Evolutionary conservation across 2,113 vertebrate species (phyloP).

Genomic region (Clarias batrachus): DNA sequence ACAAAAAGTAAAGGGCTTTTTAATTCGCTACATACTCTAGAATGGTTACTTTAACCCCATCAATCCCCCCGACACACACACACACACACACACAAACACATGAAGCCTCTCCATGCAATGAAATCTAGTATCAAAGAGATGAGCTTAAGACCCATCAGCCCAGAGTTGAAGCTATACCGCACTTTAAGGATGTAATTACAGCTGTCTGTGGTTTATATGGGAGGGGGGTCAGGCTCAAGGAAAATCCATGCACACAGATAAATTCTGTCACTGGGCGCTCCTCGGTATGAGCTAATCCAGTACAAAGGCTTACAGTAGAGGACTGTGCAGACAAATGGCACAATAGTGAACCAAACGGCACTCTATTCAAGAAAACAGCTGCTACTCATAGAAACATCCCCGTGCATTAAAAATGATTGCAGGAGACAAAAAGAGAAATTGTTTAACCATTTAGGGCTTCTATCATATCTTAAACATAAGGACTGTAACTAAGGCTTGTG

Average conservation of each 20-base stretch:
- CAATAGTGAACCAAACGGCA: constrained; percentile 17
- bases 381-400: constrained; percentile 30
- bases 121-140: constrained; percentile 76
- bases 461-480: constrained; percentile 14
- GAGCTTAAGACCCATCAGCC: constrained; percentile 65
- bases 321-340: constrained; percentile 1
- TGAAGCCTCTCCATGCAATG: constrained; percentile 55
- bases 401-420: not conserved
- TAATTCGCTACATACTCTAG: constrained; percentile 8
- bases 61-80: not conserved
- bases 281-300: constrained; percentile 39
- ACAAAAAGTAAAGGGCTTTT: not conserved
- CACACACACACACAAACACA: not conserved
- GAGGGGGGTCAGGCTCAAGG: constrained; percentile 56
- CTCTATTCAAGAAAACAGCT: constrained; percentile 34
- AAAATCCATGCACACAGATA: constrained; percentile 43
- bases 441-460: constrained; percentile 1
- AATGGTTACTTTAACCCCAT: constrained; percentile 6
- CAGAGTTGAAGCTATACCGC: constrained; percentile 66
- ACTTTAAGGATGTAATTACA: constrained; percentile 71
- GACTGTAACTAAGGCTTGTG: not conserved
- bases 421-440: no score
- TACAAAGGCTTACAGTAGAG: constrained; percentile 21
- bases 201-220: constrained; percentile 66
- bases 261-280: constrained; percentile 33